Base-by-base conservation (phyloP, 2,113 vertebrate genomes). In the Dinomys branickii region DNA sequence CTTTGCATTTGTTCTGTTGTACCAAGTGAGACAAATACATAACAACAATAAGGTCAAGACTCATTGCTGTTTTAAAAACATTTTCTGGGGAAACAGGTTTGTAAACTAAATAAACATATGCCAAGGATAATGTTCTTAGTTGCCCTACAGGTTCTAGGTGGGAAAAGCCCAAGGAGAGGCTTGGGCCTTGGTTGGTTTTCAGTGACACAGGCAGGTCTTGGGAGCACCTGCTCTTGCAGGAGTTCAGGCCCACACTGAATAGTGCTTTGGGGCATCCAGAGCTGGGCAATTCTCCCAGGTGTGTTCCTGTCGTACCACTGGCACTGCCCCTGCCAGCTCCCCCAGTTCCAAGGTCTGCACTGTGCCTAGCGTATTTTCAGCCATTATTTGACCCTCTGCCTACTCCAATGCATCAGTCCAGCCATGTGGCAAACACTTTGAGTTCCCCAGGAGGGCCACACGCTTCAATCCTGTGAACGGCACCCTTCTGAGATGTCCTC, bases 21-120 rank as follows among this genome's bases (percentile, higher is more conserved):
- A 44, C 3, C 5, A 82, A 73, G 81, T 33, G 58, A 95, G 88
- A 81, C 35, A 95, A 91, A 96, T 67, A 38, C 6, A 24, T 80
- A 78, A 94, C 94, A 91, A 85, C 20, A 61, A 80, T 77, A 54
- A 97, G 19, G 26, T 82, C 67, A 90, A 8, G 35, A 54, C 38
- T 24, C 47, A 33, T 85, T 82, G 97, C 87, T 93, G 24, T 75
- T 93, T 89, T 87, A 87, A 93, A 95, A 95, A 94, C 52, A 93
- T 78, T 90, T 91, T 94, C 58, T 61, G 58, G 82, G 54, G 82
- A 96, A 95, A 84, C 52, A 92, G 44, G 56, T 80, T 97, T 90
- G 35, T 88, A 75, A 80, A 92, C n/a, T 77, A 89, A 95, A 93
- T 67, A 89, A 52, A 71, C n/a, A 35, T 47, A 9, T 63, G 59